Percentiles rank a stretch among this genome's conserved stretches.
Evolutionary conservation across 2,113 vertebrate species (phyloP).

Genomic region (Carlito syrichta): DNA sequence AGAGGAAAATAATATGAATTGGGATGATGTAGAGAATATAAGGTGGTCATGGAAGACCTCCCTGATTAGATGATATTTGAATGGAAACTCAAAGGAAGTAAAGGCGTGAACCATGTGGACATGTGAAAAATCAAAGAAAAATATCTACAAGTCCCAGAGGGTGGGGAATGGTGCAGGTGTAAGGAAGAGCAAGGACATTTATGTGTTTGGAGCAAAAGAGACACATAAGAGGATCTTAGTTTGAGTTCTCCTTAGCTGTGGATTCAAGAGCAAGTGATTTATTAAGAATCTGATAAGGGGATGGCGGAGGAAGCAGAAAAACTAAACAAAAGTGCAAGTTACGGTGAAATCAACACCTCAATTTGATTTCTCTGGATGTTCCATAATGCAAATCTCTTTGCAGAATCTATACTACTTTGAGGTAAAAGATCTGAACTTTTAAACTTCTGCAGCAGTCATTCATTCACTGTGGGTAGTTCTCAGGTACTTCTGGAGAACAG

Average conservation of each 20-base stretch:
- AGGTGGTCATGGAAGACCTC: neutral
- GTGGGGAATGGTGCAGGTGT: neutral
- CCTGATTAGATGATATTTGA: neutral
- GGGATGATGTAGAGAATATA: neutral
- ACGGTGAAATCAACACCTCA: neutral
- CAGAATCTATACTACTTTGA: neutral
- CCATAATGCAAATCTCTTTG: neutral
- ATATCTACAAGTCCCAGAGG: neutral
- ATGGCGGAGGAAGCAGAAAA: neutral
- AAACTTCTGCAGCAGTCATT: neutral
- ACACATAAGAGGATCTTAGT: neutral
- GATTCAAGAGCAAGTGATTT: neutral
- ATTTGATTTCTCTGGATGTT: neutral
- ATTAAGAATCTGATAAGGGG: neutral
- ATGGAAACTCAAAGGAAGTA: neutral
- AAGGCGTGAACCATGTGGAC: neutral
- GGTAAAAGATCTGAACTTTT: neutral
- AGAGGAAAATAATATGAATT: neutral
- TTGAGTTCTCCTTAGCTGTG: neutral
- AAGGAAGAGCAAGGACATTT: neutral
- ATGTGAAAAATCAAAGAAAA: neutral
- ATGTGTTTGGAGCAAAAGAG: neutral
- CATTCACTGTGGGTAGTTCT: neutral
- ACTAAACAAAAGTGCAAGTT: neutral
- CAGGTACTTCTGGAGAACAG: neutral